A percentile compares a stretch with the other conserved stretches of the same genome.
Conservation (phyloP, 2,888 invertebrate species). For the Alentia gelatinosa region DNA sequence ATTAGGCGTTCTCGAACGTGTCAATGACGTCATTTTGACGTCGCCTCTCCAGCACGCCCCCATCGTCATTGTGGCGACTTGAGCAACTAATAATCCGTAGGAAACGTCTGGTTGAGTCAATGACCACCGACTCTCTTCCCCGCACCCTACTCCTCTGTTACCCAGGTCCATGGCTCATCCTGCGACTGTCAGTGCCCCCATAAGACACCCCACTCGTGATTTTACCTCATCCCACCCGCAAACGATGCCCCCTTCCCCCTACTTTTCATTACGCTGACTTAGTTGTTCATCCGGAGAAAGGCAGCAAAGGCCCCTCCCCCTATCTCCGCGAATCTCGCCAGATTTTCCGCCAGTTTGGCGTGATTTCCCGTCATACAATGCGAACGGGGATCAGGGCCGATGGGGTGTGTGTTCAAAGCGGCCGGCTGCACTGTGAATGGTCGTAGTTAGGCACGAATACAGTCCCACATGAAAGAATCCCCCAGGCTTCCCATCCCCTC, state of each 20-base stretch:
- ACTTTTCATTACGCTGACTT: neutral
- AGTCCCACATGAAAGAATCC: neutral
- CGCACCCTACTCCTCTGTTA: too few species aligned
- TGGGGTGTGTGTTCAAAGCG: neutral
- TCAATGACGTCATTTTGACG: slow-evolving; percentile 47
- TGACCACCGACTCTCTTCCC: neutral
- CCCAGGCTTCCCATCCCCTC: too few species aligned
- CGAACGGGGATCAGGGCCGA: neutral
- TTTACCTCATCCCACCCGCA: neutral
- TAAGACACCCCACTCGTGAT: neutral
- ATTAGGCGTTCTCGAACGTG: slow-evolving; percentile 48
- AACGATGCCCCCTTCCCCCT: neutral
- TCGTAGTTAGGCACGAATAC: neutral
- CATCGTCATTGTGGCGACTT: slow-evolving; percentile 5
- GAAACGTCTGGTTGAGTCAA: neutral
- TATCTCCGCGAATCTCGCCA: neutral
- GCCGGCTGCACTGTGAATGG: neutral
- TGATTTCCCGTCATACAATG: neutral
- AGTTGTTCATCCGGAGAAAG: neutral
- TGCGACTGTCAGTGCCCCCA: neutral
- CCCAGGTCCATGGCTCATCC: too few species aligned
- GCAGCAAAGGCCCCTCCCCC: too few species aligned
- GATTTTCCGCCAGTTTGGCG: slow-evolving; percentile 7
- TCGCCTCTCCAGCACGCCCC: slow-evolving; percentile 24
- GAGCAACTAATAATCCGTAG: neutral